Evolutionary conservation across 1,140 invertebrate species (phyloP).

Genomic region (Latrodectus geometricus): DNA sequence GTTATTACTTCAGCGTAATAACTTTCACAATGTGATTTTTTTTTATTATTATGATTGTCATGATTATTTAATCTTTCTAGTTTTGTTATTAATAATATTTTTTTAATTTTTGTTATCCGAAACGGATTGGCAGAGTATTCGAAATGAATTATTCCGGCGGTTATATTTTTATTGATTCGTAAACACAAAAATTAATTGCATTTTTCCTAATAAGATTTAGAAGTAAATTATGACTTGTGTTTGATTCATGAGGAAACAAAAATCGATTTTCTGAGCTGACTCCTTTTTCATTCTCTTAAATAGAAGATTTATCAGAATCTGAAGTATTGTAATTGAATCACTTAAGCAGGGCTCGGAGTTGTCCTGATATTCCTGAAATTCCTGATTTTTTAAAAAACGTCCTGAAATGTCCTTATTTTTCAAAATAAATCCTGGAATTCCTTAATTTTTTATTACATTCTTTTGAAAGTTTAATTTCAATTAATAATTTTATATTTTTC

Average conservation of each 20-base stretch:
- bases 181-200: conserved; percentile 49
- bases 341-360: too few relatives aligned
- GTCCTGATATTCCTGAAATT: too few relatives aligned
- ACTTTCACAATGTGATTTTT: conserved; percentile 33
- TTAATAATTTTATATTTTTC: too few relatives aligned
- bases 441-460: too few relatives aligned
- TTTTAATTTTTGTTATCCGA: conserved; percentile 15
- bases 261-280: neutral
- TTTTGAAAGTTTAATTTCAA: too few relatives aligned
- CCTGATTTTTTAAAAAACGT: too few relatives aligned
- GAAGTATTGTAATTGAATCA: too few relatives aligned
- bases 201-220: conserved; percentile 5
- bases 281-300: neutral
- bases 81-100: neutral
- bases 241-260: neutral
- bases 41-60: neutral
- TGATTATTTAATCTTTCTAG: neutral
- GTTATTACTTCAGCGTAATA: conserved; percentile 48
- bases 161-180: conserved; percentile 41
- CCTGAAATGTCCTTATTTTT: too few relatives aligned
- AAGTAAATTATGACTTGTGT: neutral
- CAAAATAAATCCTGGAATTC: too few relatives aligned
- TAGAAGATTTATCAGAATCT: too few relatives aligned
- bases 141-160: conserved; percentile 26
- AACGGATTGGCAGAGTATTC: conserved; percentile 13